Conservation (phyloP, 2,888 invertebrate species). For the Xanthia icteritia region DNA sequence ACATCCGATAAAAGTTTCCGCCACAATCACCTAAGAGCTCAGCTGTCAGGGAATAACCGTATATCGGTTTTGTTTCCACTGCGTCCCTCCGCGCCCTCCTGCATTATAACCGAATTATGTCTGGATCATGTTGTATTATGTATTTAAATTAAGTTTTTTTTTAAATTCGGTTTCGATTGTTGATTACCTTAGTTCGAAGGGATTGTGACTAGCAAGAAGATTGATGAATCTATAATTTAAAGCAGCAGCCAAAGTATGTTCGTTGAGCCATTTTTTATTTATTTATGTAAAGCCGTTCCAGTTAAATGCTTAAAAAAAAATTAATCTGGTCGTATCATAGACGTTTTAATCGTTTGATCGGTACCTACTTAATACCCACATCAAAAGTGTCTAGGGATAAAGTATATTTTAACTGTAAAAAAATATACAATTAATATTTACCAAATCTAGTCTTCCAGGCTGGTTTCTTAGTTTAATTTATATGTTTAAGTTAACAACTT, state of each 20-base stretch:
- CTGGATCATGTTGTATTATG: slow-evolving; percentile 52
- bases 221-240: neutral
- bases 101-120: slow-evolving; percentile 67
- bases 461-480: no score
- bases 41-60: slow-evolving; percentile 90
- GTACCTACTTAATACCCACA: neutral
- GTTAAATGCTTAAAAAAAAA: neutral
- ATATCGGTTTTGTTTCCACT: slow-evolving; percentile 89
- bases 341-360: neutral
- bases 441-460: no score
- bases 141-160: slow-evolving; percentile 40
- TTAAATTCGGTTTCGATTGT: neutral
- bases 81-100: slow-evolving; percentile 77
- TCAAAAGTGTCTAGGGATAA: no score
- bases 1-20: slow-evolving; percentile 91
- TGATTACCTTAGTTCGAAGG: neutral
- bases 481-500: no score
- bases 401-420: no score
- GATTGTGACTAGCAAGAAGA: neutral
- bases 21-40: slow-evolving; percentile 91
- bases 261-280: neutral
- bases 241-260: neutral
- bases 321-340: neutral
- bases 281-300: neutral
- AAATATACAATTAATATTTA: no score